These are phyloP conservation scores for Germaria angustata DNA, from an alignment of 2,888 invertebrate species.

Conservation along the genomic window DNA sequence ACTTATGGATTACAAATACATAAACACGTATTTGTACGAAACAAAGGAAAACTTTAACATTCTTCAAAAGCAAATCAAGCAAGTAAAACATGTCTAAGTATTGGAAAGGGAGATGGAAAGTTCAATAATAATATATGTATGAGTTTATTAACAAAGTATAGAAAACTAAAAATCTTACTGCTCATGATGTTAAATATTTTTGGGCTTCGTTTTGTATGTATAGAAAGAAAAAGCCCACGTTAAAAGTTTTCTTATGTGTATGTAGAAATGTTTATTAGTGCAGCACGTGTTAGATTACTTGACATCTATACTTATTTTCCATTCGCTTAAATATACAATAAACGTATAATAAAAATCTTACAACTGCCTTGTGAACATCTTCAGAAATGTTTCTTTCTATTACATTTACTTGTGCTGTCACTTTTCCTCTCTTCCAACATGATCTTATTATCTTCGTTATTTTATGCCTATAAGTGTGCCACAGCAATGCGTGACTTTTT, in stretches of 20 bases:
- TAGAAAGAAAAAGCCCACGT: too few relatives aligned
- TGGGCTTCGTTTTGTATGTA: too few relatives aligned
- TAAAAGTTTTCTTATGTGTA: slow-evolving; percentile 53
- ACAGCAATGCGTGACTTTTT: slow-evolving; percentile 49
- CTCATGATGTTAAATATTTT: not conserved
- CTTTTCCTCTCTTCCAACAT: not conserved
- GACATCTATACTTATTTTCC: slow-evolving; percentile 52
- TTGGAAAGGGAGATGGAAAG: not conserved
- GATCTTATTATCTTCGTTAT: not conserved
- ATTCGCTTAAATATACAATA: slow-evolving; percentile 13
- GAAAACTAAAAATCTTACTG: not conserved
- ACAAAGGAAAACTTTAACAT: slow-evolving; percentile 26
- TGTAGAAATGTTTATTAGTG: slow-evolving; percentile 36
- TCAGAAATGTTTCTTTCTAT: not conserved
- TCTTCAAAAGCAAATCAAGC: not conserved
- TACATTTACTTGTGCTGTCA: not conserved
- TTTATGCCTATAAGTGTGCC: slow-evolving; percentile 29
- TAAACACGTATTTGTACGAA: slow-evolving; percentile 61
- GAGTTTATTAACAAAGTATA: slow-evolving; percentile 19
- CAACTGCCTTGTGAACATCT: not conserved
- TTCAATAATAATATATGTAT: slow-evolving; percentile 35
- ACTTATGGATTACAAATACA: slow-evolving; percentile 64
- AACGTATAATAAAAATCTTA: slow-evolving; percentile 39
- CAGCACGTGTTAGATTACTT: slow-evolving; percentile 53
- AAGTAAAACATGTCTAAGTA: not conserved